Percentiles rank a stretch among this genome's conserved stretches.
These are phyloP conservation scores for Plebejus argus DNA, from an alignment of 2,888 invertebrate genomes.

Conservation along the genomic window DNA sequence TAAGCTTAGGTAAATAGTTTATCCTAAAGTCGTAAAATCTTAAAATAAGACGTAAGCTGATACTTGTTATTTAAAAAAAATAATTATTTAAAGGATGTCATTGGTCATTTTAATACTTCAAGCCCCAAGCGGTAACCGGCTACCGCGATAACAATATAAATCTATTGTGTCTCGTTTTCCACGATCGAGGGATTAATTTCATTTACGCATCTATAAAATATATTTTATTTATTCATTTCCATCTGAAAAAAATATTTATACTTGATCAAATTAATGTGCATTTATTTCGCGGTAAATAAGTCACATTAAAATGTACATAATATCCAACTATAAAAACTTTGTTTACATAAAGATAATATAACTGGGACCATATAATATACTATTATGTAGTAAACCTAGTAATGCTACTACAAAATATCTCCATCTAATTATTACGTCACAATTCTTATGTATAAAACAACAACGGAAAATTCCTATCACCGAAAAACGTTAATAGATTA, in stretches of 20 bases:
- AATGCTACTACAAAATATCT: not conserved
- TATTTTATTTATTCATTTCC: no score
- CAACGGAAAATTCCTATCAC: slow-evolving; percentile 1
- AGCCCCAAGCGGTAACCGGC: no score
- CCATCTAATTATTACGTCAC: not conserved
- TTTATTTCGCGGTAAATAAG: not conserved
- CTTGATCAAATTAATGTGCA: no score
- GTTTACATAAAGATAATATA: no score
- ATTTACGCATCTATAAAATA: no score
- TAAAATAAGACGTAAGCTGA: not conserved
- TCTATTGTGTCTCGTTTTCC: no score
- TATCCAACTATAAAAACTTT: not conserved
- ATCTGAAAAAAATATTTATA: no score
- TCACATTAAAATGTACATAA: not conserved
- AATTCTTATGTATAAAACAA: not conserved
- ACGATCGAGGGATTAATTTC: no score
- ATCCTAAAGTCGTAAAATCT: not conserved
- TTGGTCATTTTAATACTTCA: no score
- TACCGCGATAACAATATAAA: no score
- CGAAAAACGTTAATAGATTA: not conserved
- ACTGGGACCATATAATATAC: no score
- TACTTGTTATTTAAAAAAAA: not conserved
- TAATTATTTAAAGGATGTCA: no score
- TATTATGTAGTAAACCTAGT: not conserved
- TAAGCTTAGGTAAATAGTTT: not conserved